phyloP scores from a whole-genome alignment of 2,797 vertebrate species.

The Pyrocephalus nanus region DNA sequence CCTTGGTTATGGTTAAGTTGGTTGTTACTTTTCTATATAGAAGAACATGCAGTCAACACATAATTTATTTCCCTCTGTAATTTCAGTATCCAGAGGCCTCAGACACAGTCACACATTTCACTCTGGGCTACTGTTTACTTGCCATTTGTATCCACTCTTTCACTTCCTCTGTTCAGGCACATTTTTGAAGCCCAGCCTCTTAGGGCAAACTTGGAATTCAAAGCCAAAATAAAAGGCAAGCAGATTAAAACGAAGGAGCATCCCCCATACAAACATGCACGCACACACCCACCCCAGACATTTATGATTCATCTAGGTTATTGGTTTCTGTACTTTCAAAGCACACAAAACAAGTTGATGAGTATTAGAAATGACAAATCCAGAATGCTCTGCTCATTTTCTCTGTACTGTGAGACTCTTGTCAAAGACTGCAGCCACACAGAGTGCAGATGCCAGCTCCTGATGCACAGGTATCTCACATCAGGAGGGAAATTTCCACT shows the following conservation, averaged over 20 bases:
- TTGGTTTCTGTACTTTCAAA: neutral
- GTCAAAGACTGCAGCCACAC: neutral
- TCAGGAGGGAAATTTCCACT: neutral
- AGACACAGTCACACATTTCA: neutral
- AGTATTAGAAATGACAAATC: constrained; percentile 30
- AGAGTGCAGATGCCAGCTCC: neutral
- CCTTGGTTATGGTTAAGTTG: neutral
- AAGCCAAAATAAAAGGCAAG: neutral
- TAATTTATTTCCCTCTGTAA: neutral
- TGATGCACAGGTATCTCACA: neutral
- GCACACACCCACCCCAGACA: neutral
- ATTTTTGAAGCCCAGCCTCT: neutral
- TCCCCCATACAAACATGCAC: neutral
- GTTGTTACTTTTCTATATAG: neutral
- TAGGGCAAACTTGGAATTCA: neutral
- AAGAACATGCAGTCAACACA: neutral
- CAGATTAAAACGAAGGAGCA: neutral
- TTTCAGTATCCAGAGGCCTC: constrained; percentile 2
- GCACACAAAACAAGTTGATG: neutral
- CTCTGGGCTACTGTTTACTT: neutral
- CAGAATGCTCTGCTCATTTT: neutral
- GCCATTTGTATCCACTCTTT: neutral
- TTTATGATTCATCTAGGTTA: constrained; percentile 14
- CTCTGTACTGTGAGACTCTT: neutral
- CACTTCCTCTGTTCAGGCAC: neutral